These are phyloP conservation scores for Fringilla coelebs DNA, from an alignment of 2,797 vertebrate genomes.

Conservation along the genomic window DNA sequence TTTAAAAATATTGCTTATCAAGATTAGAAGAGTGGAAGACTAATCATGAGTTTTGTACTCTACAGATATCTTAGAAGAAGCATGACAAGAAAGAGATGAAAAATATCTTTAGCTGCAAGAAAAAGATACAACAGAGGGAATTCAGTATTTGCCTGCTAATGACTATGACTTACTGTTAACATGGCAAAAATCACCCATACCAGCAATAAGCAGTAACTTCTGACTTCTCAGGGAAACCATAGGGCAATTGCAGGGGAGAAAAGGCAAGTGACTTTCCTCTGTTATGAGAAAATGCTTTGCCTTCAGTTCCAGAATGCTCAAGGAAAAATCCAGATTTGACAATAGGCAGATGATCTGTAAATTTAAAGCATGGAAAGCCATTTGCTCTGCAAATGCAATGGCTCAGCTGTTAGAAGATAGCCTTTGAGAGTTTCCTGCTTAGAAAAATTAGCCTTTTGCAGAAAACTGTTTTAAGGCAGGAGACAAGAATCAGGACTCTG, in stretches of 20 bases:
- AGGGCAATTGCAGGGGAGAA: not conserved
- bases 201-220: not conserved
- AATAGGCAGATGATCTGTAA: not conserved
- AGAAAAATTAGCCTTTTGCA: not conserved
- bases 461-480: not conserved
- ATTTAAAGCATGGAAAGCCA: not conserved
- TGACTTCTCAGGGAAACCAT: not conserved
- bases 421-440: not conserved
- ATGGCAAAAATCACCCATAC: not conserved
- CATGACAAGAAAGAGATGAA: not conserved
- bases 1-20: not conserved
- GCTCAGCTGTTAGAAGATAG: not conserved
- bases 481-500: not conserved
- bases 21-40: not conserved
- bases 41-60: not conserved
- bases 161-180: not conserved
- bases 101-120: not conserved
- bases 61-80: not conserved
- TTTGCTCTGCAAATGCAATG: not conserved
- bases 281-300: not conserved
- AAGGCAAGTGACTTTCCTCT: not conserved
- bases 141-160: not conserved
- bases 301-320: not conserved
- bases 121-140: not conserved
- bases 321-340: not conserved